Conservation (phyloP, 1,140 invertebrate species). For the Drosophila gunungcola region DNA sequence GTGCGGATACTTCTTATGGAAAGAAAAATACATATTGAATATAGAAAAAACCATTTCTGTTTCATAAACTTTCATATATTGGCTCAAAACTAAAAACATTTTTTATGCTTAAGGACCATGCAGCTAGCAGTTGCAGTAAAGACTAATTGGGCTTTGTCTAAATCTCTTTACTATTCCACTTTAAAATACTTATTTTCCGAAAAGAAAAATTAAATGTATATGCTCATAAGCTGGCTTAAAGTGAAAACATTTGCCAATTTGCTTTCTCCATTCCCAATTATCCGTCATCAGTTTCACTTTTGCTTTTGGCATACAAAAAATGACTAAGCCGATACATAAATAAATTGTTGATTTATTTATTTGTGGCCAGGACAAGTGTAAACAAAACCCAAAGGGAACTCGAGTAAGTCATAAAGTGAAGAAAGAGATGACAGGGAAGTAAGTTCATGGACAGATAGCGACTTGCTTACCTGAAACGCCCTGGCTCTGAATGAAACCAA, state of each 20-base stretch:
- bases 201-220: no score
- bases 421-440: slow-evolving; percentile 16
- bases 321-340: slow-evolving; percentile 37
- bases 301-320: slow-evolving; percentile 30
- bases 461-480: slow-evolving; percentile 22
- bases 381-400: slow-evolving; percentile 19
- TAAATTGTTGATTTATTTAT: slow-evolving; percentile 53
- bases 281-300: slow-evolving; percentile 19
- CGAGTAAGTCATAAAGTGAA: not conserved
- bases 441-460: slow-evolving; percentile 29
- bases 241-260: slow-evolving; percentile 5
- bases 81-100: no score
- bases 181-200: no score
- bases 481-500: slow-evolving; percentile 16
- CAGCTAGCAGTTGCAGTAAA: no score
- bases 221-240: no score
- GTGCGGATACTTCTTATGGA: no score
- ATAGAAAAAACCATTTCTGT: no score
- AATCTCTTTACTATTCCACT: not conserved
- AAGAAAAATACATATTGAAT: no score
- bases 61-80: no score
- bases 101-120: no score
- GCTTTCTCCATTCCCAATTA: slow-evolving; percentile 13
- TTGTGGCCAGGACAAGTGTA: slow-evolving; percentile 29
- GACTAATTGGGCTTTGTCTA: not conserved